Base-by-base conservation (phyloP, 2,888 invertebrate genomes). In the Nymphalis c-album region DNA sequence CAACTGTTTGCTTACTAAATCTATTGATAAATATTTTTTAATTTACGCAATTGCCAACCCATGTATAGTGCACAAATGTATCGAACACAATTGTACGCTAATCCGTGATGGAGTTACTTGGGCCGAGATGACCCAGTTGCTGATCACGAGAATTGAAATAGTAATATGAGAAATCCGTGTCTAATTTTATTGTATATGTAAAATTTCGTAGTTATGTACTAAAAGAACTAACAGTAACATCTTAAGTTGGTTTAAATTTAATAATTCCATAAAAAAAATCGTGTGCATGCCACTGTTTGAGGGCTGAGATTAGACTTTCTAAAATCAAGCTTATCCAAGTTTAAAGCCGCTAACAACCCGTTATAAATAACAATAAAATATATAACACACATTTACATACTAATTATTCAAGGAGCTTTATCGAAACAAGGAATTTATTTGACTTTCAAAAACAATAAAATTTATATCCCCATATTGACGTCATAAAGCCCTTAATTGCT, bases 341-440 rank as follows among this genome's bases (percentile, higher is more conserved):
- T 17, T 17, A 16, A 26, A 8, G 26, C 2, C 7, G 7, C 26
- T 31, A 55, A 31, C 17, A n/a, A 10, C 31, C n/a, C 17, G 55
- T 40, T 40, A 57, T 35, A 57, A 18, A 57, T 48, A n/a, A n/a
- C 18, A 35, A 57, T 40, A 57, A 18, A 57, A 35, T 8, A 17
- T n/a, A 48, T 48, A 47, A 13, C 26, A 35, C n/a, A 57, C 35
- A 57, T 57, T 57, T 18, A 57, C 57, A 18, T 40, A 48, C 16
- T 40, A 40, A 57, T 35, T 40, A 57, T 18, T 31, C 17, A 57
- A 57, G 31, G 48, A 26, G 55, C 16, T 17, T 7, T 46, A 26
- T 40, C 22, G 61, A 61, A 66, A 66, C 60, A 66, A 60, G 47
- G 60, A 64, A 67, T 67, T 67, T 58, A 64, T 70, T 70, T 51